Evolutionary conservation across 2,113 vertebrate genomes (phyloP), one percentile per base, ranked within the genome.

Genomic region (Morphnarchus princeps): DNA sequence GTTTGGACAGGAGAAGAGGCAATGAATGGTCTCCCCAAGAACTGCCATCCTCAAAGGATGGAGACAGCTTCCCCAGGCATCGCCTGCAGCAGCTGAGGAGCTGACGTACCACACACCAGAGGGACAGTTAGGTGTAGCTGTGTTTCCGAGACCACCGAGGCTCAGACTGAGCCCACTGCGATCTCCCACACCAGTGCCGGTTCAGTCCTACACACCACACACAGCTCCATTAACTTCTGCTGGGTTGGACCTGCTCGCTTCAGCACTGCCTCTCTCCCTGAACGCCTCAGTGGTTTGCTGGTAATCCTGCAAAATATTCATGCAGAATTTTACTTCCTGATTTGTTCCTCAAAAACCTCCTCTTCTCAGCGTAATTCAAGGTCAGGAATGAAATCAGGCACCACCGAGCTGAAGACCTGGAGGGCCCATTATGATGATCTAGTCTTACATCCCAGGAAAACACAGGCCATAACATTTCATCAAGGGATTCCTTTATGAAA

Each of bases 401-500:
- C 24, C 19, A 42, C 13, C 1, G 5, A 94, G 86, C 29, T 58
- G 54, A 83, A 95, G 80, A 93, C 80, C 82, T 93, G 82, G 47
- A 94, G 72, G 90, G 69, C 67, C 77, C 80, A 91, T 95, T 95
- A 95, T 0, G 3, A 72, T 95, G 96, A 97, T 92, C 80, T 94
- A 96, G 77, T 84, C 80, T 59, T 84, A 67, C 76, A 90, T 83
- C 31, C 57, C 89, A 87, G 86, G 94, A 93, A 96, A 96, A 97
- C 91, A 95, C 19, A 82, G 69, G 43, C 86, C 69, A 61, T 93
- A 91, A 87, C 26, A 42, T 82, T 97, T 95, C 38, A 95, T 59
- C 92, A 78, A 82, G 96, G 92, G 94, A 96, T 93, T 87, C 62
- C 94, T 95, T 96, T 78, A 72, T 95, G 82, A 95, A 97, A 92